Evolutionary conservation across 2,113 vertebrate species (phyloP), one percentile per base, ranked within the genome.

Genomic region (Regulus satrapa): DNA sequence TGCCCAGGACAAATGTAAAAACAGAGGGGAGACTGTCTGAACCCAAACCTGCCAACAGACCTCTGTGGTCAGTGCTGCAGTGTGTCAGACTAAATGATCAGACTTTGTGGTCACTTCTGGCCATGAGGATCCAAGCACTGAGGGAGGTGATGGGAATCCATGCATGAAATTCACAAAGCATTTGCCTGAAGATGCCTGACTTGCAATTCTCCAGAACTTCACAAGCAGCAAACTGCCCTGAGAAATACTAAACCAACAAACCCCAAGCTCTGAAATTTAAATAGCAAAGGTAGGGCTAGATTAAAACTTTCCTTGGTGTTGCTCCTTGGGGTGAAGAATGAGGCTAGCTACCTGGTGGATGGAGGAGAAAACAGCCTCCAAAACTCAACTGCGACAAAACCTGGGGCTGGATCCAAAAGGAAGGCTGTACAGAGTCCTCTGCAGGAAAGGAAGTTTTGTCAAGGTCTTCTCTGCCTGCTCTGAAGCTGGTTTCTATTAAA

Each of bases 391-490:
- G 61, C 0, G 1, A 75, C 74, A 88, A 95, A 88, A 94, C 32
- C 67, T 74, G 63, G 67, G 71, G 82, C 2, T 75, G 41, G 38
- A 83, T 94, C 89, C 87, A 95, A 96, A 52, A 85, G 28, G 3
- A 76, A 41, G 29, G 31, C 31, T 83, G 38, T 73, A 41, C 34
- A 66, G 85, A 91, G 28, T 66, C 61, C 72, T 83, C 88, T 81
- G 40, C 38, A 61, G 78, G 61, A 88, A 92, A 72, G 38, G 64
- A 69, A 84, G 61, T 69, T 88, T 96, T 94, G 94, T 96, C 96
- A 89, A 91, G 85, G 85, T 95, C 79, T 92, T 85, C 91, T 75
- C 85, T 93, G 76, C 74, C 79, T 96, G 15, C 84, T 77, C 28
- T 0, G 21, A 92, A 80, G 76, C 80, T 78, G 94, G 71, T 78